Percentiles rank a stretch among this genome's conserved stretches.
phyloP scores from a whole-genome alignment of 1,140 invertebrate species.

The Drosophila saltans region DNA sequence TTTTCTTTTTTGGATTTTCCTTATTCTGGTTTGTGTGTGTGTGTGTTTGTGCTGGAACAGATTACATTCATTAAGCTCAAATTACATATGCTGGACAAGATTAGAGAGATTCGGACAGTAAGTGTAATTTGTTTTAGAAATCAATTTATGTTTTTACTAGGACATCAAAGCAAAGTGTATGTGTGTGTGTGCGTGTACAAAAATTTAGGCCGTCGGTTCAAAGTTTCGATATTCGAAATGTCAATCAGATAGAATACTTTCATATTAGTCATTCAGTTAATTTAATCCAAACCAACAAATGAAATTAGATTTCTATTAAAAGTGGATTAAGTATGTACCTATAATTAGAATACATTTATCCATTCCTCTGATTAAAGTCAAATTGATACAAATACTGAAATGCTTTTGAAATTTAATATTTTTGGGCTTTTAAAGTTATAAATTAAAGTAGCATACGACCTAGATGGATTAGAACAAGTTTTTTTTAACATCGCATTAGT shows the following conservation, averaged over 20 bases:
- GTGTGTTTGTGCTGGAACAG: conserved; percentile 21
- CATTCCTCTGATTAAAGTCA: no score
- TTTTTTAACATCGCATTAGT: no score
- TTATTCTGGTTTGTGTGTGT: conserved; percentile 14
- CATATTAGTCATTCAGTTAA: conserved; percentile 4
- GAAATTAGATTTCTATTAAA: conserved; percentile 34
- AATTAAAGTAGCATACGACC: no score
- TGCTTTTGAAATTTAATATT: no score
- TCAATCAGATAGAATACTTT: background rate
- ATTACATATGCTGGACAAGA: conserved; percentile 39
- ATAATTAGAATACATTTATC: background rate
- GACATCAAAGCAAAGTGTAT: background rate
- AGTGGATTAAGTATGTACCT: conserved; percentile 5
- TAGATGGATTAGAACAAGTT: no score
- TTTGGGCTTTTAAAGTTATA: no score
- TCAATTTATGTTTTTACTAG: conserved; percentile 49
- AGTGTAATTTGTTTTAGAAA: conserved; percentile 44
- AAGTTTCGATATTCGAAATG: conserved; percentile 11
- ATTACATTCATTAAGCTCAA: conserved; percentile 72
- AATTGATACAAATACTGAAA: no score
- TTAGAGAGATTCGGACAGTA: conserved; percentile 20
- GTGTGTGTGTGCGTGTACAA: background rate
- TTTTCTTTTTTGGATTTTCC: conserved; percentile 7
- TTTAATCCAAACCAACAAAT: conserved; percentile 9
- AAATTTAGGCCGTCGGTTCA: conserved; percentile 1